A percentile compares a stretch with the other conserved stretches of the same genome.
Conservation (phyloP, 2,888 invertebrate species). For the Macroteleia sp. region DNA sequence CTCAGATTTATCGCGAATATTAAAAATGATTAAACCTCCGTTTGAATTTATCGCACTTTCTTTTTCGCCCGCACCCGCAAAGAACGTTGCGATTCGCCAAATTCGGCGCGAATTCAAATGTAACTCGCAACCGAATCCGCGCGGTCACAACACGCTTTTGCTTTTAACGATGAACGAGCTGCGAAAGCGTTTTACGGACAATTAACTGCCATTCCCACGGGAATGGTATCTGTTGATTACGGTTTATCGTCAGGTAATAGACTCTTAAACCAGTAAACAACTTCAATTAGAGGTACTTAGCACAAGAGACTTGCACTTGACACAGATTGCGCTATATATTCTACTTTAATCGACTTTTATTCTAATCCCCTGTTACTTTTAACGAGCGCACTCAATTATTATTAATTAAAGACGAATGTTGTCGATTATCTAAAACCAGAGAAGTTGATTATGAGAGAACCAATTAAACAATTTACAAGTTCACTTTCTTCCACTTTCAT, state of each 20-base stretch:
- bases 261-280: constrained; percentile 66
- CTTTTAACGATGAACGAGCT: constrained; percentile 72
- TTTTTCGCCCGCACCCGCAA: constrained; percentile 12
- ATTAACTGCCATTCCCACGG: constrained; percentile 75
- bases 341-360: constrained; percentile 48
- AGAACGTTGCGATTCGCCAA: constrained; percentile 29
- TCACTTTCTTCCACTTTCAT: constrained; percentile 22
- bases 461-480: constrained; percentile 3
- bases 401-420: constrained; percentile 26
- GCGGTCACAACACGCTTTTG: constrained; percentile 69
- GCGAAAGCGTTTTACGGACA: constrained; percentile 71
- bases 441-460: constrained; percentile 13
- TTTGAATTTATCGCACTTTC: constrained; percentile 40
- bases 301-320: constrained; percentile 58
- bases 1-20: no score
- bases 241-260: constrained; percentile 65
- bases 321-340: constrained; percentile 48
- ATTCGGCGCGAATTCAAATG: constrained; percentile 65
- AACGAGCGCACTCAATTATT: constrained; percentile 24
- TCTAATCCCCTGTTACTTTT: constrained; percentile 44
- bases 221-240: constrained; percentile 68
- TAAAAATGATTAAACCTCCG: no score
- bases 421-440: constrained; percentile 19
- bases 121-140: constrained; percentile 50
- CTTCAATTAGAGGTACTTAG: constrained; percentile 65